A percentile compares a stretch with the other conserved stretches of the same genome.
Evolutionary conservation across 1,140 invertebrate species (phyloP).

Genomic region (Pristionchus pacificus): DNA sequence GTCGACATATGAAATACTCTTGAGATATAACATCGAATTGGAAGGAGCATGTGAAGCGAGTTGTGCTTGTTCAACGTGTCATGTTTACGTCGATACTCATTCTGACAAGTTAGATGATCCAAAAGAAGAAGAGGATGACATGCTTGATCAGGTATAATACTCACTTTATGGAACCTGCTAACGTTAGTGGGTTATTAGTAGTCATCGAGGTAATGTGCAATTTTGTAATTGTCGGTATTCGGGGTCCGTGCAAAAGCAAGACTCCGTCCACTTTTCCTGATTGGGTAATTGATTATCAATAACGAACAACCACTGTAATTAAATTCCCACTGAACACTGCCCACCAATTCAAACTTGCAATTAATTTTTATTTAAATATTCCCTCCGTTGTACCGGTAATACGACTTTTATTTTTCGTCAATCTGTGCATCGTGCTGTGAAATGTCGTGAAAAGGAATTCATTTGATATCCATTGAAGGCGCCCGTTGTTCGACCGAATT

Average conservation of each 20-base stretch:
- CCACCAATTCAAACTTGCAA: neutral
- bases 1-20: conserved; percentile 5
- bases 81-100: conserved; percentile 83
- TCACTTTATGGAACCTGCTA: neutral
- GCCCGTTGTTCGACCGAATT: conserved; percentile 89
- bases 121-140: conserved; percentile 86
- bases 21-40: conserved; percentile 78
- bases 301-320: neutral
- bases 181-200: no score
- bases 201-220: no score
- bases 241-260: no score
- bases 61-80: conserved; percentile 93
- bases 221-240: neutral
- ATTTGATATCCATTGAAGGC: conserved; percentile 61
- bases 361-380: neutral
- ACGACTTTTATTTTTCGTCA: neutral
- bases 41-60: conserved; percentile 97
- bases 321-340: neutral
- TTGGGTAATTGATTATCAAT: neutral
- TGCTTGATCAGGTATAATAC: conserved; percentile 73
- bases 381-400: neutral
- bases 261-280: neutral
- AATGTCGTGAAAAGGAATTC: neutral
- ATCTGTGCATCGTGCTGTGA: neutral
- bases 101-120: conserved; percentile 72